Evolutionary conservation across 2,888 invertebrate species (phyloP).

Genomic region (Pterostichus madidus): DNA sequence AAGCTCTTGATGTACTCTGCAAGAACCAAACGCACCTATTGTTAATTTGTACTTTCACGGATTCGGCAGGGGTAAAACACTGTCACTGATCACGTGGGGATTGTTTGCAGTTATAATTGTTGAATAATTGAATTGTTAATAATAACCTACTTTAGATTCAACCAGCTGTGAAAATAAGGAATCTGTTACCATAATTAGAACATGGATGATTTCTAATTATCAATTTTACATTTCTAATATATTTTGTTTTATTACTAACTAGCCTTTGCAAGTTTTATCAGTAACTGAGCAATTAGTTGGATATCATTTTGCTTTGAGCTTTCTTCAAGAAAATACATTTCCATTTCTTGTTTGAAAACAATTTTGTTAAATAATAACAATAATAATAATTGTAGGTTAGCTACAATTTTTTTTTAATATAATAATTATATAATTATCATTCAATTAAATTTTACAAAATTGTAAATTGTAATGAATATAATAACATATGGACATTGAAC

Average conservation of each 20-base stretch:
- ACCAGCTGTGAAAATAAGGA: conserved; percentile 36
- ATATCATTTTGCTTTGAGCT: no score
- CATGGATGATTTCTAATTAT: conserved; percentile 9
- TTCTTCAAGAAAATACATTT: no score
- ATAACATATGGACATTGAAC: no score
- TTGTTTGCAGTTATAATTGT: conserved; percentile 38
- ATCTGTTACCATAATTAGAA: conserved; percentile 32
- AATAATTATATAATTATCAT: not conserved
- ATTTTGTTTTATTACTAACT: not conserved
- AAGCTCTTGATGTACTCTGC: conserved; percentile 27
- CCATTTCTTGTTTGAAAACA: no score
- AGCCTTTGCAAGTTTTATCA: not conserved
- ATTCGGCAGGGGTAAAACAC: not conserved
- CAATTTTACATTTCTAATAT: conserved; percentile 39
- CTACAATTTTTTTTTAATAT: not conserved
- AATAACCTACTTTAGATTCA: conserved; percentile 38
- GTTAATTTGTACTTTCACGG: conserved; percentile 2
- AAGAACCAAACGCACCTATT: conserved; percentile 13
- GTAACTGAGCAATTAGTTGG: no score
- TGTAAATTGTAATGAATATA: no score
- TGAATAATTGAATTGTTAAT: conserved; percentile 51
- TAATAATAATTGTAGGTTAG: no score
- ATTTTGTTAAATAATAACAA: not conserved
- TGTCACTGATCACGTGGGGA: not conserved
- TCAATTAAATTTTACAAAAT: not conserved